These are phyloP conservation scores for Xestia ashworthii DNA, from an alignment of 2,888 invertebrate species.

Conservation along the genomic window DNA sequence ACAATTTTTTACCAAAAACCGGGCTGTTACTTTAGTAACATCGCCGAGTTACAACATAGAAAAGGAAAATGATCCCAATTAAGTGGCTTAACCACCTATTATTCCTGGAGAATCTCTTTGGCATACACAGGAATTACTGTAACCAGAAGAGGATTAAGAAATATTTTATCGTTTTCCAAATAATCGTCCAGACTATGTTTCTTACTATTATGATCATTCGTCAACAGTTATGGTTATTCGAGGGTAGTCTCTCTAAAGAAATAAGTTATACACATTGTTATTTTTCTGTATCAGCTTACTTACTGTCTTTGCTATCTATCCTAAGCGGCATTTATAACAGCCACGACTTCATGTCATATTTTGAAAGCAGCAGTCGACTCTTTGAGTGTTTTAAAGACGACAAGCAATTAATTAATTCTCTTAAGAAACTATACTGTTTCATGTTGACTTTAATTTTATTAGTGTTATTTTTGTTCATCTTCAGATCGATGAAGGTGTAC, in stretches of 20 bases:
- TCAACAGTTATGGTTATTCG: not conserved
- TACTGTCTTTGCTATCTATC: not conserved
- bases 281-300: not conserved
- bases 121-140: constrained; percentile 20
- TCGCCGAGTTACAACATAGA: not conserved
- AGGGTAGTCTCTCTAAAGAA: not conserved
- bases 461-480: not conserved
- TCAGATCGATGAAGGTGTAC: not conserved
- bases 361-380: not conserved
- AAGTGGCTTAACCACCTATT: constrained; percentile 11
- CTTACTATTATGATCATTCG: not conserved
- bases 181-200: not conserved
- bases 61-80: not conserved
- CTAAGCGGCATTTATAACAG: not conserved
- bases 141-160: not conserved
- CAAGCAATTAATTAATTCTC: not conserved
- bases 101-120: not conserved
- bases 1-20: not conserved
- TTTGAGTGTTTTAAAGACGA: constrained; percentile 1
- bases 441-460: not conserved
- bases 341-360: constrained; percentile 3
- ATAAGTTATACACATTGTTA: not conserved
- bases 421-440: constrained; percentile 5
- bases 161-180: constrained; percentile 4
- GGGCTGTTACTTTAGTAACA: not conserved